Base-by-base conservation (phyloP, 2,797 vertebrate species). In the Tenualosa ilisha region DNA sequence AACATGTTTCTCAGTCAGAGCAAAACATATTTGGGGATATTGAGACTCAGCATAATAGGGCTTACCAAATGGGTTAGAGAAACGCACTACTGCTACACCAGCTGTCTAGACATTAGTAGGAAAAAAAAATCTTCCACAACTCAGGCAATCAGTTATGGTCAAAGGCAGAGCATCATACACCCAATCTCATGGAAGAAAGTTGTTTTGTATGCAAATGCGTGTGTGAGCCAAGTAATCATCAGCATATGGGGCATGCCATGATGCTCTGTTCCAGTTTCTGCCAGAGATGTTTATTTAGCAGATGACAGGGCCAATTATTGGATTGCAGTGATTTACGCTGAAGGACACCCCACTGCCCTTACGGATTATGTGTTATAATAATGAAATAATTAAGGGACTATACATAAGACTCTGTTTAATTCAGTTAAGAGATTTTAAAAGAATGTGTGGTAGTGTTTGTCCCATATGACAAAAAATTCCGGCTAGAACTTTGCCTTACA, bases 1-100 rank as follows among this genome's bases (percentile, higher is more conserved):
- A 79, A 79, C 72, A 79, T 46, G 72, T 40, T 79, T 43, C 72
- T 79, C 72, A 79, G 65, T 37, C 13, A 20, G 68, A 75, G 72
- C 15, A 46, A 79, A 79, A 43, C 72, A 79, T 79, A 75, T 79
- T 79, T 9, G 0, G 37, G 72, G 72, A 46, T 79, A 79, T 79
- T 79, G 17, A 40, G 72, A 79, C 17, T 17, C 72, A 46, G 37
- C 37, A 17, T 79, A 79, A 79, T 46, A 43, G 72, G 72, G 72
- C 72, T 46, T 79, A 79, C 37, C 40, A 79, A 79, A 40, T 79
- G 72, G 72, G 72, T 40, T 43, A 46, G 40, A 40, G 40, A 43
- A 46, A 79, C 17, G 4, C 37, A 79, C 40, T 17, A 3, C 37
- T 43, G 40, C 40, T 46, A 46, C 72, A 46, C 72, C 72, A 79